phyloP scores from a whole-genome alignment of 1,140 invertebrate genomes.

The Paralvinella palmiformis region DNA sequence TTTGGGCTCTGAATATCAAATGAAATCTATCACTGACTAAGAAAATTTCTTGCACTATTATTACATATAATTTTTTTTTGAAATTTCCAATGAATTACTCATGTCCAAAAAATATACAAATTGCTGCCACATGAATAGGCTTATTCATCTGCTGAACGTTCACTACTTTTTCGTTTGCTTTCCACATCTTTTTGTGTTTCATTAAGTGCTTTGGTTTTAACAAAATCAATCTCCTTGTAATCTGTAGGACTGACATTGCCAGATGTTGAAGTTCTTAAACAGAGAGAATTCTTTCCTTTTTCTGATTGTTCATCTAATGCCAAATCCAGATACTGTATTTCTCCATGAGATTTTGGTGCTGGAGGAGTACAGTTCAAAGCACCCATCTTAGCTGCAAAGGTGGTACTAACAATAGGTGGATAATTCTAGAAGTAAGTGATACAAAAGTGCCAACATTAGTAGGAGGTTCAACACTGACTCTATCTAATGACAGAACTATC shows the following conservation, averaged over 20 bases:
- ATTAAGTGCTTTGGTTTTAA: conserved; percentile 16
- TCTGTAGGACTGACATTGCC: neutral
- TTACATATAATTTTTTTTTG: too few species aligned
- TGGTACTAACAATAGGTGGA: too few species aligned
- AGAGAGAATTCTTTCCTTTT: neutral
- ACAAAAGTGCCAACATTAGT: too few species aligned
- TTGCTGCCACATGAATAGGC: too few species aligned
- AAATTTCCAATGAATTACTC: too few species aligned
- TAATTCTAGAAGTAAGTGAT: too few species aligned
- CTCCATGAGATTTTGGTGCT: neutral
- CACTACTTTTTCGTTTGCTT: conserved; percentile 16
- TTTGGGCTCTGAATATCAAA: too few species aligned
- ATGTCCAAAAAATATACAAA: too few species aligned
- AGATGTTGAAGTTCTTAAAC: neutral
- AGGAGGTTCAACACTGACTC: too few species aligned
- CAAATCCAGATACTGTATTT: conserved; percentile 7
- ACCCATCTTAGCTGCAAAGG: neutral
- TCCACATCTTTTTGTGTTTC: conserved; percentile 16
- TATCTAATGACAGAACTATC: too few species aligned
- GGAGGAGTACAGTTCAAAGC: neutral
- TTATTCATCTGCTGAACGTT: conserved; percentile 16
- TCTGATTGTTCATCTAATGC: neutral
- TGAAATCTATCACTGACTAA: too few species aligned
- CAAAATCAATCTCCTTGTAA: conserved; percentile 20
- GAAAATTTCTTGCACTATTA: too few species aligned